Percentiles rank a stretch among this genome's conserved stretches.
Conservation (phyloP, 37 sponge, comb jelly and placozoan species). For the Theonella swinhoei region DNA sequence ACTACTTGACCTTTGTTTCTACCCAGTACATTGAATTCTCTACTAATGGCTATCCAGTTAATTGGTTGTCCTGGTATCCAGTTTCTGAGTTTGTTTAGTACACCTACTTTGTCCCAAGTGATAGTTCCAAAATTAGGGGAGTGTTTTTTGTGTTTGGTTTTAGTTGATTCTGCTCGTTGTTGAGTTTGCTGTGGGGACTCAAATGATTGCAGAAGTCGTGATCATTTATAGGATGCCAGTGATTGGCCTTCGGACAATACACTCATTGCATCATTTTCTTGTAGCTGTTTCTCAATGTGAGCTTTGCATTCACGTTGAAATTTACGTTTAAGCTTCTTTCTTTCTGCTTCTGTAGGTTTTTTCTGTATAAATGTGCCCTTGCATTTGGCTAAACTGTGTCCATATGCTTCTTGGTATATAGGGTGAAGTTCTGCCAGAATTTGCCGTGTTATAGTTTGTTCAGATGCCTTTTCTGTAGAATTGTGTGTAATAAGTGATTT, state of each 20-base stretch:
- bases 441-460: background rate
- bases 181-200: conserved; percentile 12
- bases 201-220: conserved; percentile 7
- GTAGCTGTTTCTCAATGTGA: conserved; percentile 13
- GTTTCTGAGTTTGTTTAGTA: background rate
- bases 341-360: conserved; percentile 18
- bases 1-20: conserved; percentile 20
- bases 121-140: conserved; percentile 39
- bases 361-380: background rate
- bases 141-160: conserved; percentile 3
- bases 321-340: conserved; percentile 2
- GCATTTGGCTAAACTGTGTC: background rate
- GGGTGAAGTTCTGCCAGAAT: conserved; percentile 4
- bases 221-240: conserved; percentile 6
- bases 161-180: background rate
- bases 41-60: conserved; percentile 16
- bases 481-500: background rate
- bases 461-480: background rate
- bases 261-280: background rate
- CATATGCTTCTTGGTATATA: background rate
- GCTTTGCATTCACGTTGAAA: conserved; percentile 16
- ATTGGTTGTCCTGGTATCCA: conserved; percentile 23
- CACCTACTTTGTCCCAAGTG: conserved; percentile 28
- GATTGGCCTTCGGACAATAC: conserved; percentile 32
- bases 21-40: conserved; percentile 15